Conservation (phyloP, 2,888 invertebrate genomes). For the Iselma pallidipennis region DNA sequence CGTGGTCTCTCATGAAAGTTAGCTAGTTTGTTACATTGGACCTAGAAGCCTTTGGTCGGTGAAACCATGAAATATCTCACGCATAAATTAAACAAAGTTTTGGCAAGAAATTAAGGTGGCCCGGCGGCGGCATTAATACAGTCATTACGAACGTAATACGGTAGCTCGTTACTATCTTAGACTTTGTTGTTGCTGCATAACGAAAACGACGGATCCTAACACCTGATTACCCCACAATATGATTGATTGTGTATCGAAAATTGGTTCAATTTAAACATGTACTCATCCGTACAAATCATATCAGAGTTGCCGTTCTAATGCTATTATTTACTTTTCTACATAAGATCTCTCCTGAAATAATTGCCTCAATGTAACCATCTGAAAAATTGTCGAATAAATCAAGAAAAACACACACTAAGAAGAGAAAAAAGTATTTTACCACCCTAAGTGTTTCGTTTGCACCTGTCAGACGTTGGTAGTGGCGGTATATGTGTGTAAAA, state of each 20-base stretch:
- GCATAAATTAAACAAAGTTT: conserved; percentile 55
- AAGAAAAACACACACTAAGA: not conserved
- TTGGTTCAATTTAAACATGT: conserved; percentile 42
- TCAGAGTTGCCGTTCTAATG: not conserved
- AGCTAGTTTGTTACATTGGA: not conserved
- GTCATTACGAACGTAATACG: conserved; percentile 49
- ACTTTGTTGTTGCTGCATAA: conserved; percentile 34
- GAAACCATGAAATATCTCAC: conserved; percentile 53
- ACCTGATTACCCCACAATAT: conserved; percentile 49
- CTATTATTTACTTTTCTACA: not conserved
- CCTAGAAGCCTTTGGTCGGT: conserved; percentile 41
- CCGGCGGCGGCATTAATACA: conserved; percentile 51
- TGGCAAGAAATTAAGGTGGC: conserved; percentile 53
- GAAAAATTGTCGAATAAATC: not conserved
- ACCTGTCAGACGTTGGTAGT: conserved; percentile 8
- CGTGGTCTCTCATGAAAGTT: not conserved
- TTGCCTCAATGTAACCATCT: not conserved
- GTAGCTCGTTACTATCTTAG: conserved; percentile 30
- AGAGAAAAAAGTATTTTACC: not conserved
- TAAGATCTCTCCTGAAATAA: not conserved
- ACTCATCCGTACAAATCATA: not conserved
- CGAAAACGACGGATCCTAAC: conserved; percentile 47
- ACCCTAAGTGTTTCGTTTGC: conserved; percentile 6
- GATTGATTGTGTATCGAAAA: conserved; percentile 50
- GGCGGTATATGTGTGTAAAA: conserved; percentile 26